Base-by-base conservation (phyloP, 2,888 invertebrate genomes). In the Apomyelois bistriatella region DNA sequence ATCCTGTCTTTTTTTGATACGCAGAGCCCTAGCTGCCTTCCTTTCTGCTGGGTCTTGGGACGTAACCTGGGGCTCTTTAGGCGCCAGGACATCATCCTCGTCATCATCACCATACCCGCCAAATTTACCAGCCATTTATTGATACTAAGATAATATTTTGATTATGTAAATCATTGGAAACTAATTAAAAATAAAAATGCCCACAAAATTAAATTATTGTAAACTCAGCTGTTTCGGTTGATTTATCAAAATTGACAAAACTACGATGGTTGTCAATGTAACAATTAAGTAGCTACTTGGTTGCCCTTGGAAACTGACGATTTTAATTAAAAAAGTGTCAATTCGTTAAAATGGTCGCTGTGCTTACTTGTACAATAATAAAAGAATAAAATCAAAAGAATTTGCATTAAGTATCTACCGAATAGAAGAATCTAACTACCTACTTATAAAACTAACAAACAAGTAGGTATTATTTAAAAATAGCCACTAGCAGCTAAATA, bases 11-110 rank as follows among this genome's bases (percentile, higher is more conserved):
- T 92, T 91, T 74, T 94, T 91, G 68, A 95, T 95, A 46, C 95
- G 90, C 48, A 94, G 74, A 56, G 91, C 85, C 54, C 96, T 90
- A 0, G 94, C 95, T 40, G 93, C 87, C 79, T 95, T 95, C 63
- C 96, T 82, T 76, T 95, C 95, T 47, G 91, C 90, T 7, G 94
- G 92, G 75, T 95, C 93, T 3, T 74, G 68, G 0, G 95, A 94
- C 0, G 90, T 91, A 32, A 93, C 85, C 61, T 92, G 92, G 1
- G 93, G 93, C 62, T 93, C 93, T 54, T 87, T 89, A 0, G 89
- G 85, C 6, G 83, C 87, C 61, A 88, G 65, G 2, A 88, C 81
- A 69, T 89, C 82, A 8, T 90, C 88, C 22, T 85, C 87, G 0
- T 86, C 85, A 16, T 85, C 85, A 0, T 76, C 76, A 22, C 22